Base-by-base conservation (phyloP, 2,888 invertebrate genomes). In the Cabera pusaria region DNA sequence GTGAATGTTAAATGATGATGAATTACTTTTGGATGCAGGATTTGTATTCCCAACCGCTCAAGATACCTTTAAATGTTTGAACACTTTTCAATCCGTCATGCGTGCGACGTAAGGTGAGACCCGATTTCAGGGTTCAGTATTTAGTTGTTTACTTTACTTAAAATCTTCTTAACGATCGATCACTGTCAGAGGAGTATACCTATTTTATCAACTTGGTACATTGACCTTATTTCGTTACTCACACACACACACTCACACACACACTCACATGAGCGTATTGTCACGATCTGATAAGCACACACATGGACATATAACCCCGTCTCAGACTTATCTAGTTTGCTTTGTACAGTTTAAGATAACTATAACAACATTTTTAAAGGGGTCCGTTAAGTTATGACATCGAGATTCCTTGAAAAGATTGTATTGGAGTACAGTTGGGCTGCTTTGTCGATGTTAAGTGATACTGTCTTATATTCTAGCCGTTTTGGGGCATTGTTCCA, bases 111-210 rank as follows among this genome's bases (percentile, higher is more conserved):
- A 55, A 64, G 67, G 71, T 70, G 70, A 65, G 66, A 60, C 59
- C 58, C 74, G 76, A 73, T 79, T 72, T 67, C 72, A 69, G 72
- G 66, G 65, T 66, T 66, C 69, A 48, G 54, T 59, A 64, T 64
- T 66, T 71, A 67, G 61, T 67, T 83, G 82, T 86, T 86, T 84
- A 77, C 69, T 64, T 63, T 74, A 75, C 72, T 71, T 76, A 67
- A 80, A 72, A 71, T 78, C 76, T 78, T 76, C 72, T 64, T 62
- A 62, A 66, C 78, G 73, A 86, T 88, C 84, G 78, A 86, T 88
- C 87, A 87, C 72, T 82, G 87, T 84, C 86, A 67, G 59, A 53
- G 61, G 58, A 67, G 63, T 62, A 65, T 73, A 71, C 68, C 61
- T 44, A 42, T 45, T 49, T 81, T 83, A 81, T 84, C 75, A 78